These are phyloP conservation scores for Microcebus ravelobensis DNA, from an alignment of 2,113 vertebrate genomes.

Conservation along the genomic window DNA sequence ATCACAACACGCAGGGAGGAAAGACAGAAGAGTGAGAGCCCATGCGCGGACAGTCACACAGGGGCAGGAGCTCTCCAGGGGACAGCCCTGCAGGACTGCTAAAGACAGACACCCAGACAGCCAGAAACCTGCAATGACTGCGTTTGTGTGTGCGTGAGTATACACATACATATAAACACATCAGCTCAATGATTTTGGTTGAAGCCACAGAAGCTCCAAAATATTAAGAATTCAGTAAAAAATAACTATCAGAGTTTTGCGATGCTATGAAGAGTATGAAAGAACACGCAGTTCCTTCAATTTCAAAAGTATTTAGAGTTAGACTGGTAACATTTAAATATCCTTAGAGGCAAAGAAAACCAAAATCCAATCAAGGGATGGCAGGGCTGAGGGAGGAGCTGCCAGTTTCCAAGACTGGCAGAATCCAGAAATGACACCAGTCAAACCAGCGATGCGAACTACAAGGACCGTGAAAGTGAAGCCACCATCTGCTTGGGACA, in stretches of 20 bases:
- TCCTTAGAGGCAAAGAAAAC: background rate
- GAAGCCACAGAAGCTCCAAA: background rate
- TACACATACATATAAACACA: background rate
- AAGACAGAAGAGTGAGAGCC: background rate
- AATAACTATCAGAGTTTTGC: background rate
- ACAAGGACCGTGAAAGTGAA: background rate
- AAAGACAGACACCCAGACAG: background rate
- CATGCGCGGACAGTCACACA: background rate
- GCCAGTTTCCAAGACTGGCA: background rate
- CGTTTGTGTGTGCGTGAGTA: rapidly evolving
- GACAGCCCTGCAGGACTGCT: background rate
- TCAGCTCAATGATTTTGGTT: background rate
- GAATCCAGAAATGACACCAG: background rate
- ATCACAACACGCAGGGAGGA: background rate
- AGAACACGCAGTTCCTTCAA: background rate
- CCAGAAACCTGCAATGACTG: background rate
- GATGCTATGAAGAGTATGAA: background rate
- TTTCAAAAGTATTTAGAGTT: background rate
- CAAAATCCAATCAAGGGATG: background rate
- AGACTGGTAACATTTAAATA: background rate
- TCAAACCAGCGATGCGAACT: background rate
- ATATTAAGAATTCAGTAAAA: background rate
- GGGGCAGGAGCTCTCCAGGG: background rate
- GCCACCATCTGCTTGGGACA: background rate
- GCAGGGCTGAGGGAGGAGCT: background rate